Percentiles rank a stretch among this genome's conserved stretches.
phyloP scores from a whole-genome alignment of 92 coral and sea anemone species.

The Heteractis magnifica region DNA sequence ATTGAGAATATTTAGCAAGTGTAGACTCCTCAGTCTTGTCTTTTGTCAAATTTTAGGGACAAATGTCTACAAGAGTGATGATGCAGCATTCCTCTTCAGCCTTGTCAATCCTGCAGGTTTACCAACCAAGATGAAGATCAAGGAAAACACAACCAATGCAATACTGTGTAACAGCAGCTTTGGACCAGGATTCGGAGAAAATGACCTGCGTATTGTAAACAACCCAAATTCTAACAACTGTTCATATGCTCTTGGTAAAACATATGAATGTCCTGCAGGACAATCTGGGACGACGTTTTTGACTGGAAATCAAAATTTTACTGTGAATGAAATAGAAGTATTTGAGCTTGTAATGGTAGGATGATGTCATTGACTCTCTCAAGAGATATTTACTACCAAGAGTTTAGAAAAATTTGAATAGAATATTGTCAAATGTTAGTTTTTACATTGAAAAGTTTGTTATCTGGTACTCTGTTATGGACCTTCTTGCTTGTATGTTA shows the following conservation, averaged over 20 bases:
- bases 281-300: slow-evolving; percentile 33
- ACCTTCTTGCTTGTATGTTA: too few species aligned
- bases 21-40: background rate
- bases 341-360: slow-evolving; percentile 22
- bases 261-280: slow-evolving; percentile 50
- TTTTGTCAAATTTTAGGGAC: slow-evolving; percentile 6
- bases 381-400: too few species aligned
- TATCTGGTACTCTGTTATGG: too few species aligned
- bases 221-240: slow-evolving; percentile 32
- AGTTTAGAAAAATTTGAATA: background rate
- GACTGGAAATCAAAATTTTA: slow-evolving; percentile 42
- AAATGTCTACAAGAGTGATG: slow-evolving; percentile 6
- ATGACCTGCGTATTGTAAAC: slow-evolving; percentile 35
- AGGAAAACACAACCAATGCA: slow-evolving; percentile 15
- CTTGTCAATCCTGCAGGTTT: slow-evolving; percentile 32
- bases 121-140: slow-evolving; percentile 28
- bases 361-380: background rate
- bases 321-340: slow-evolving; percentile 52
- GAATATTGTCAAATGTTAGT: too few species aligned
- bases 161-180: slow-evolving; percentile 39
- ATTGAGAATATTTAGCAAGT: background rate
- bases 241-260: slow-evolving; percentile 5
- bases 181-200: slow-evolving; percentile 65
- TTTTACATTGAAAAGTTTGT: too few species aligned
- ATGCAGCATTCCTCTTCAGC: slow-evolving; percentile 49